Base-by-base conservation (phyloP, 2,113 vertebrate species). In the Poeciliopsis occidentalis region DNA sequence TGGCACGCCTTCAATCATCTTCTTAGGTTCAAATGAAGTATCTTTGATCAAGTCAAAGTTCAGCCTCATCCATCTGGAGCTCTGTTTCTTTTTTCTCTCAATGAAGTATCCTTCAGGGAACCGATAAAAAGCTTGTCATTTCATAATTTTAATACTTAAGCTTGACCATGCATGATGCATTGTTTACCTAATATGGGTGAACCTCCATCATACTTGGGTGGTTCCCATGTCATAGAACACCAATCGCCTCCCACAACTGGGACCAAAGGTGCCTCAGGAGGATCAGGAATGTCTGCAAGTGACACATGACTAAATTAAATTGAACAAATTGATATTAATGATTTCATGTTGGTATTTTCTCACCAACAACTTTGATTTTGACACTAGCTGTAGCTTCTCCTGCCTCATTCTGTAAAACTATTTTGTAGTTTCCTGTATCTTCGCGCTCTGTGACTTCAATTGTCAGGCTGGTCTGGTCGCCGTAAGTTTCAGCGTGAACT, bases 21-120 rank as follows among this genome's bases (percentile, higher is more conserved):
- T 99, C 94, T 98, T 99, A 75, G 97, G 97, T 81, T 99, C 98
- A 84, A 98, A 99, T 37, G 89, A 92, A 44, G 95, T 96, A 93
- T 99, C 98, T 92, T 99, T 99, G 87, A 95, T 96, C 74, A 98
- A 94, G 85, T 99, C 98, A 88, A 99, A 99, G 91, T 99, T 99
- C 78, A 99, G 68, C 73, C 98, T 95, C 98, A 99, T 99, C 98
- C 98, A 99, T 27, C 98, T 96, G 78, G 97, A 99, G 78, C 98
- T 99, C 90, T 99, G 98, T 62, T 99, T 99, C 94, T 99, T 99
- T 86, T 99, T 99, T 79, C 98, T 96, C 90, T 99, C 98, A 80
- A 99, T 95, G 80, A 96, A 98, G 82, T 99, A 99, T 0, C 98
- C 98, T 99, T 76, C 31, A 83, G 31, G 64, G 27, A 30, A 70